Evolutionary conservation across 2,888 invertebrate genomes (phyloP).

Genomic region (Xestia xanthographa): DNA sequence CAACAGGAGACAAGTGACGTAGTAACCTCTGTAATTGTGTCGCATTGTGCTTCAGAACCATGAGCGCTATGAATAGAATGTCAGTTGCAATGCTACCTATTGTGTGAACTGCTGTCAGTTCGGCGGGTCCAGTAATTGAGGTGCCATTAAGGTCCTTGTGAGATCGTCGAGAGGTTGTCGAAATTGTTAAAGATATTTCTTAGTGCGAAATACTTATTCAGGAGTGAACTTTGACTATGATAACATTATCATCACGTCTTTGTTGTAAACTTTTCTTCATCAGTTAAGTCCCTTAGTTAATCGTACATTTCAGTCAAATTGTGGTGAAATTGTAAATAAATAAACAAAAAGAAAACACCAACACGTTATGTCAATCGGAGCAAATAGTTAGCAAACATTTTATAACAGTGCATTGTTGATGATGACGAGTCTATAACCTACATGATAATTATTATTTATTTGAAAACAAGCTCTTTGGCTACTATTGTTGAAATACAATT

Average conservation of each 20-base stretch:
- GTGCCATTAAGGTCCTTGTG: too few relatives aligned
- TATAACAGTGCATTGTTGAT: background rate
- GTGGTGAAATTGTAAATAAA: background rate
- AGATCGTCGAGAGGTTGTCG: background rate
- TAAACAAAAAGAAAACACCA: background rate
- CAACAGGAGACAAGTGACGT: constrained; percentile 2
- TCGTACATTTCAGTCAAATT: background rate
- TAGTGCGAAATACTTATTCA: background rate
- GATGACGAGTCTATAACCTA: background rate
- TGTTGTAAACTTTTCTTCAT: background rate
- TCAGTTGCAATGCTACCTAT: background rate
- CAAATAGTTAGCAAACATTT: background rate
- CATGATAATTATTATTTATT: background rate
- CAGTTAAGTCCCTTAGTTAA: background rate
- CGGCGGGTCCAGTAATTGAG: constrained; percentile 4
- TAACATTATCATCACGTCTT: background rate
- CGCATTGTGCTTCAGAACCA: constrained; percentile 11
- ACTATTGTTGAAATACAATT: background rate
- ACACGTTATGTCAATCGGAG: background rate
- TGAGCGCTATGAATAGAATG: constrained; percentile 8
- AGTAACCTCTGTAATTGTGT: constrained; percentile 6
- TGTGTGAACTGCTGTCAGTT: constrained; percentile 14
- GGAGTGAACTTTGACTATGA: background rate
- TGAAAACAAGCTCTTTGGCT: background rate
- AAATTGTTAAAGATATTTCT: background rate